Percentiles rank a stretch among this genome's conserved stretches.
Evolutionary conservation across 1,140 invertebrate genomes (phyloP).

Genomic region (Sitophilus oryzae): DNA sequence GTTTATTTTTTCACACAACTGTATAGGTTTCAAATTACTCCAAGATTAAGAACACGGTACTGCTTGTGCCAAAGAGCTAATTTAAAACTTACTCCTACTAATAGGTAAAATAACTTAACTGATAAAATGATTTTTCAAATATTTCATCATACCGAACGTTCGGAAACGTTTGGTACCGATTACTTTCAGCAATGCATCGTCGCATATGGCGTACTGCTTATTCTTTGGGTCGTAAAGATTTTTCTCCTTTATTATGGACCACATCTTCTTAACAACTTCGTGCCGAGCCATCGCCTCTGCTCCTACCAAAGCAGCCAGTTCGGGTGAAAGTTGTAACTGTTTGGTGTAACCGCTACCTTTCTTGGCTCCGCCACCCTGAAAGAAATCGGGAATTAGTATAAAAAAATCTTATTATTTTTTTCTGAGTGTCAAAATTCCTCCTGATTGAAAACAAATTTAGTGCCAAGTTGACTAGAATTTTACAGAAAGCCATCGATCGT

Average conservation of each 20-base stretch:
- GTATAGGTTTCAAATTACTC: not conserved
- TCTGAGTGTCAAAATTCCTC: too few relatives aligned
- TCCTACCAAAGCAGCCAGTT: conserved; percentile 79
- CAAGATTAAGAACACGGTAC: not conserved
- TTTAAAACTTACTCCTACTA: not conserved
- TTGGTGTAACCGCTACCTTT: conserved; percentile 73
- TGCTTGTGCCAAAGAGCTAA: not conserved
- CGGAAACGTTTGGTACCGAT: conserved; percentile 86
- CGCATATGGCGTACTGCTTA: conserved; percentile 90
- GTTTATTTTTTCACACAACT: too few relatives aligned
- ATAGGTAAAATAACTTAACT: conserved; percentile 47
- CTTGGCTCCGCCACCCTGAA: conserved; percentile 43
- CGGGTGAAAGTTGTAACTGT: conserved; percentile 76
- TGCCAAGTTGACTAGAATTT: too few relatives aligned
- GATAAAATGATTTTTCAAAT: conserved; percentile 84
- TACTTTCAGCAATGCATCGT: conserved; percentile 82
- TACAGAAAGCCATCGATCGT: too few relatives aligned
- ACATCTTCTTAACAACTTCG: conserved; percentile 89
- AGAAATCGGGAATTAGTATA: too few relatives aligned
- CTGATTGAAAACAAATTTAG: too few relatives aligned
- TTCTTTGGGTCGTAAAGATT: conserved; percentile 91
- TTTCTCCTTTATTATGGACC: conserved; percentile 87
- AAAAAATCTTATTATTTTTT: too few relatives aligned
- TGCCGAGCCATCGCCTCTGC: conserved; percentile 79
- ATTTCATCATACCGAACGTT: conserved; percentile 94